Evolutionary conservation across 2,888 invertebrate species (phyloP).

Genomic region (Cephus pygmeus): DNA sequence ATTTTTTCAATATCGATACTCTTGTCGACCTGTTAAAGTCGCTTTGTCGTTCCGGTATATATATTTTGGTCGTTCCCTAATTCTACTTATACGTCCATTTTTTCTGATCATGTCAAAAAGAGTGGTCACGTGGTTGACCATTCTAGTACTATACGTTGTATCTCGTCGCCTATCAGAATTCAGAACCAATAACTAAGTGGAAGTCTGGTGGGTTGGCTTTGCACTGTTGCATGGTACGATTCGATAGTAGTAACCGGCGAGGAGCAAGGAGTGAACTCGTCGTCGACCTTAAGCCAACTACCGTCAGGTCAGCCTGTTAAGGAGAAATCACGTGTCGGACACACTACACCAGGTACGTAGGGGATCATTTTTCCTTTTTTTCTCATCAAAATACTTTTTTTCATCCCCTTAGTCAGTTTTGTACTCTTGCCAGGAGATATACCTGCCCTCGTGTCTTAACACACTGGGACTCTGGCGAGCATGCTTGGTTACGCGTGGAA

Average conservation of each 20-base stretch:
- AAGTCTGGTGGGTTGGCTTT: slow-evolving; percentile 64
- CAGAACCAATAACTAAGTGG: slow-evolving; percentile 48
- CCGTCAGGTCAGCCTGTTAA: slow-evolving; percentile 71
- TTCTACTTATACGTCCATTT: neutral
- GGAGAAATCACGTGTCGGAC: slow-evolving; percentile 68
- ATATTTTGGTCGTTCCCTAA: neutral
- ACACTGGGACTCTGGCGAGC: neutral
- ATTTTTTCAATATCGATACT: neutral
- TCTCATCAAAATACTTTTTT: neutral
- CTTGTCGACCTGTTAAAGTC: neutral
- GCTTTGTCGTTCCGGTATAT: neutral
- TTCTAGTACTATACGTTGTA: neutral
- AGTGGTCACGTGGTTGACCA: neutral
- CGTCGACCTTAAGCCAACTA: slow-evolving; percentile 68
- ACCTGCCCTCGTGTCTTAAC: neutral
- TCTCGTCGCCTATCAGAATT: slow-evolving; percentile 4
- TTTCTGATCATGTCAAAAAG: neutral
- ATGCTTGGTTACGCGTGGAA: neutral
- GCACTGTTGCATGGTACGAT: slow-evolving; percentile 66
- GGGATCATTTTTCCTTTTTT: neutral
- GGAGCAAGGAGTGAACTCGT: slow-evolving; percentile 53
- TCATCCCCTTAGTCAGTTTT: neutral
- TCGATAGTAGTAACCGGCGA: slow-evolving; percentile 64
- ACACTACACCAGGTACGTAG: slow-evolving; percentile 62
- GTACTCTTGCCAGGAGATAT: neutral